Base-by-base conservation (phyloP, 2,888 invertebrate species). In the Tenthredo amoena region DNA sequence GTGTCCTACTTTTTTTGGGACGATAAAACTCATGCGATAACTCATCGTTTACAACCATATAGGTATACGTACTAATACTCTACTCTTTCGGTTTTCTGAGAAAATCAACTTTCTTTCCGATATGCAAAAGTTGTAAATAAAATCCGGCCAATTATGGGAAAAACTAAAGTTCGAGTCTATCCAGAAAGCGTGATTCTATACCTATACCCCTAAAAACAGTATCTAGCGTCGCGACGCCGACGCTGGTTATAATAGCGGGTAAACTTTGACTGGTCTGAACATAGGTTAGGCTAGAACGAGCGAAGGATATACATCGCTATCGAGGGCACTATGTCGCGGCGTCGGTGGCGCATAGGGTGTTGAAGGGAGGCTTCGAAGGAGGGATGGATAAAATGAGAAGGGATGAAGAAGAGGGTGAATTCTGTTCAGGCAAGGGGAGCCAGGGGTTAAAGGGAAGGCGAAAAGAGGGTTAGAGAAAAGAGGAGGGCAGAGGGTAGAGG, bases 271-370 rank as follows among this genome's bases (percentile, higher is more conserved):
- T 89, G 91, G 89, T 86, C 87, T 87, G 87, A 90, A 89, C 89
- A 89, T 90, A 89, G 91, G 91, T 91, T 91, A 91, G 90, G 89
- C 87, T 89, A 86, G 89, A 88, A 88, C 88, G 89, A 88, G 87
- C 87, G 89, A 89, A 58, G 81, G 81, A 81, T 89, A 90, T 91
- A 91, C 90, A 91, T 92, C 90, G 91, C 90, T 90, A 91, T 91
- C 90, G 92, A 90, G 92, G 92, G 92, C 92, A 92, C 92, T 92
- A 91, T 92, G 92, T 92, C 92, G 91, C 90, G 90, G 88, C 89
- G 89, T 87, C 89, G 89, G 89, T 88, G 90, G 85, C 86, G 88
- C 87, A 81, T 68, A 82, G 83, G 85, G 84, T 74, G 87, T 86
- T 85, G 86, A 85, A 86, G 86, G 18, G 86, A 87, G 86, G 71